Base-by-base conservation (phyloP, 2,888 invertebrate species). In the Orthonychiurus folsomi region DNA sequence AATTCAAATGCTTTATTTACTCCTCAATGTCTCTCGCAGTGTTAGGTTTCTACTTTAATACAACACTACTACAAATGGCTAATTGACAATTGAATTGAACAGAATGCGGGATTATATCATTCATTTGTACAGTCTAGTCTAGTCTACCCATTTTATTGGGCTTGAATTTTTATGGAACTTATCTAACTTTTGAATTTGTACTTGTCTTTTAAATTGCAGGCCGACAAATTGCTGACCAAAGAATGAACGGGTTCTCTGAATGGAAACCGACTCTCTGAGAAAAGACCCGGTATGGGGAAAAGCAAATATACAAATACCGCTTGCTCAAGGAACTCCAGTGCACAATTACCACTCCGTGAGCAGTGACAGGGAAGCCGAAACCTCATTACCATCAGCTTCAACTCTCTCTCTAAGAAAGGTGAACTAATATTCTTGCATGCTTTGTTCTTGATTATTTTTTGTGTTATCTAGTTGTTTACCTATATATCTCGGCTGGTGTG, bases 241-340 rank as follows among this genome's bases (percentile, higher is more conserved):
- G 37, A 37, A 37, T 37, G 37, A 37, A 37, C 15, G 37, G 5
- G 9, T 37, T 37, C 37, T 15, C 47, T 64, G 69, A 66, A 71
- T 71, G 71, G 71, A 71, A 64, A 67, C 69, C 58, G 69, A 69
- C 65, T 66, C 69, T 27, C 54, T 69, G 62, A 69, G 67, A 64
- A 55, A 61, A 52, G 61, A 56, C 26, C 63, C 53, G 20, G 47
- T 24, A 5, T 47, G 58, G 54, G 37, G 53, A 59, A 28, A 12
- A 48, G 15, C 5, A 9, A 20, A n/a, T 57, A 28, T 26, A 28
- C 50, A 52, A 59, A 63, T 52, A 5, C 37, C 37, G 15, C 37
- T 25, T 56, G n/a, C 28, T 28, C 56, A 28, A 25, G 47, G 24
- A 15, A 61, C 37, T 57, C 47, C 61, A 52, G 25, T 50, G 15